Base-by-base conservation (phyloP, 2,797 vertebrate genomes). In the Centropyge bicolor region DNA sequence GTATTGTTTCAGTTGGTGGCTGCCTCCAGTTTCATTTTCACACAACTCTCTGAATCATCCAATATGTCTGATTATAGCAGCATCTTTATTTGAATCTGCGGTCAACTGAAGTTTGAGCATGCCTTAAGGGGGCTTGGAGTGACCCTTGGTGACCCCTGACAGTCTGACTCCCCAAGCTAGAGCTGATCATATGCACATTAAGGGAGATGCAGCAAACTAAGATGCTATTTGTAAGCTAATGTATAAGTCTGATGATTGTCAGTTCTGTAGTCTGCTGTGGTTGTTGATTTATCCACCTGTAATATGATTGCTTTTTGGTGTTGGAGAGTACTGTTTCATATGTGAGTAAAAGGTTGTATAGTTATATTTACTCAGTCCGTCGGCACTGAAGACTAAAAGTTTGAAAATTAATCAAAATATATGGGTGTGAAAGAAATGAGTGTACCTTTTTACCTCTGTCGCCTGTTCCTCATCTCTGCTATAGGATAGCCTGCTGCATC, bases 21-120 rank as follows among this genome's bases (percentile, higher is more conserved):
- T 71, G 59, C 35, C 27, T 75, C 8, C 22, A 48, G 43, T 61
- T 51, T 72, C 6, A 52, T 55, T 35, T 60, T 73, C 8, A 40
- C 65, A 63, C 12, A 7, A 10, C 27, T 14, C 0, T 73, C 46
- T 74, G 51, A 73, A 79, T 65, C n/a, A 35, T 64, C 48, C 24
- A 41, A 38, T 17, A 35, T 9, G 38, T 73, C 10, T 60, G 62
- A 55, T 48, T 27, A 43, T 17, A 51, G 17, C 27, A 45, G 40
- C 36, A 16, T 22, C 0, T 0, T 20, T 14, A 13, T 36, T 17
- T 6, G 36, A 54, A 57, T n/a, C 66, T 60, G 68, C 63, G 71
- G 55, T 70, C 35, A 56, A 20, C 5, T 31, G 40, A 60, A 59
- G 31, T 81, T 69, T 57, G 38, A 60, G 13, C 1, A 9, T 36